phyloP scores from a whole-genome alignment of 2,888 invertebrate species.

The Polyommatus icarus region DNA sequence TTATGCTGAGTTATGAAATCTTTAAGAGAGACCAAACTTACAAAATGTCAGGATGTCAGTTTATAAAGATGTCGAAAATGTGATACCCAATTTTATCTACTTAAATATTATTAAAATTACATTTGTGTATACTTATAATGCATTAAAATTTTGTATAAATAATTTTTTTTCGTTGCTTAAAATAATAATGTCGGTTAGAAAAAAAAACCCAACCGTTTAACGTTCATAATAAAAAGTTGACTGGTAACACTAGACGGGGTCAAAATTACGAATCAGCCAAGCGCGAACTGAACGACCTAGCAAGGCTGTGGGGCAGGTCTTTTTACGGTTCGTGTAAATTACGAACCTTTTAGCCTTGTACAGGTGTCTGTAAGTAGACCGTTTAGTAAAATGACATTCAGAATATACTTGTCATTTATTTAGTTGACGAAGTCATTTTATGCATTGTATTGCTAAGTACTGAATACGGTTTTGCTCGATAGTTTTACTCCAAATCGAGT shows the following conservation, averaged over 20 bases:
- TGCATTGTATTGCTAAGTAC: too few relatives aligned
- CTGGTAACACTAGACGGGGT: neutral
- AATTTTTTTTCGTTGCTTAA: neutral
- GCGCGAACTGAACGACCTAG: conserved; percentile 56
- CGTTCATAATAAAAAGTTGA: neutral
- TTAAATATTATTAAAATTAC: too few relatives aligned
- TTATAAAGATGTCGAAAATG: too few relatives aligned
- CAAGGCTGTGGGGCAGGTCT: conserved; percentile 47
- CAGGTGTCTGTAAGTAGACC: neutral
- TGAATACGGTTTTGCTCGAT: too few relatives aligned
- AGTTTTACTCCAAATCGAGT: too few relatives aligned
- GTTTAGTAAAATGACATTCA: neutral
- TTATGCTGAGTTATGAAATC: too few relatives aligned
- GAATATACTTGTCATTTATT: too few relatives aligned
- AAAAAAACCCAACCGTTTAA: neutral
- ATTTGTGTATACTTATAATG: too few relatives aligned
- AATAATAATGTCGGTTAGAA: neutral
- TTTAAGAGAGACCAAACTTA: too few relatives aligned
- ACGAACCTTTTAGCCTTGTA: neutral
- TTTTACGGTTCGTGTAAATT: conserved; percentile 5
- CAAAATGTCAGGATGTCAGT: too few relatives aligned
- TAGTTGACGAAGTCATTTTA: neutral
- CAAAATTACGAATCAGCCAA: conserved; percentile 41
- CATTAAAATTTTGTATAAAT: too few relatives aligned
- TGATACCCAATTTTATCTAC: too few relatives aligned